Evolutionary conservation across 1,140 invertebrate species (phyloP).

Genomic region (Trichomalopsis sarcophagae): DNA sequence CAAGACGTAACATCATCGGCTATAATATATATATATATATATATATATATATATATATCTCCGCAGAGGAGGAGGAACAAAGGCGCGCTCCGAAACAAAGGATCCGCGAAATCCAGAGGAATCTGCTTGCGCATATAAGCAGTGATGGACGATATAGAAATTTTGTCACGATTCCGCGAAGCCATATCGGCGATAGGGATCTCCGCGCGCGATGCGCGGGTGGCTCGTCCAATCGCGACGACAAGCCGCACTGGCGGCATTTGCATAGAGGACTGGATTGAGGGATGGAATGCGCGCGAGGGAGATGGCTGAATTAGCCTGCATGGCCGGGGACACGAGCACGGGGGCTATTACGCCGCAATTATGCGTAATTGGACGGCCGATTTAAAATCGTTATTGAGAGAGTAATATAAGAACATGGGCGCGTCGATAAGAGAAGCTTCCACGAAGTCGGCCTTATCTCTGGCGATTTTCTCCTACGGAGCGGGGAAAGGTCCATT

Average conservation of each 20-base stretch:
- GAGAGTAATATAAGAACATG: neutral
- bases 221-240: constrained; percentile 33
- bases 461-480: constrained; percentile 41
- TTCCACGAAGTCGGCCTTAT: constrained; percentile 43
- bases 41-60: no score
- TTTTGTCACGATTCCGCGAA: constrained; percentile 63
- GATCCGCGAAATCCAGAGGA: constrained; percentile 47
- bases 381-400: neutral
- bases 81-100: constrained; percentile 52
- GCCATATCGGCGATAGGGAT: constrained; percentile 18
- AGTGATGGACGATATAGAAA: constrained; percentile 43
- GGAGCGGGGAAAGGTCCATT: constrained; percentile 42
- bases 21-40: no score
- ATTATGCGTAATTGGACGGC: neutral
- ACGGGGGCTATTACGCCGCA: neutral
- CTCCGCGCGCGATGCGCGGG: neutral
- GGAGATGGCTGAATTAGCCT: constrained; percentile 1
- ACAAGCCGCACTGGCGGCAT: neutral
- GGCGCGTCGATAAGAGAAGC: neutral
- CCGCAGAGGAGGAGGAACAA: constrained; percentile 37
- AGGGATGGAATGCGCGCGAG: constrained; percentile 19
- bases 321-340: no score
- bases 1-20: no score
- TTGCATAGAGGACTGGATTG: constrained; percentile 15
- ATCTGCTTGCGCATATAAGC: neutral